Evolutionary conservation across 1,140 invertebrate species (phyloP), one percentile per base, ranked within the genome.

Genomic region (Episyrphus balteatus): DNA sequence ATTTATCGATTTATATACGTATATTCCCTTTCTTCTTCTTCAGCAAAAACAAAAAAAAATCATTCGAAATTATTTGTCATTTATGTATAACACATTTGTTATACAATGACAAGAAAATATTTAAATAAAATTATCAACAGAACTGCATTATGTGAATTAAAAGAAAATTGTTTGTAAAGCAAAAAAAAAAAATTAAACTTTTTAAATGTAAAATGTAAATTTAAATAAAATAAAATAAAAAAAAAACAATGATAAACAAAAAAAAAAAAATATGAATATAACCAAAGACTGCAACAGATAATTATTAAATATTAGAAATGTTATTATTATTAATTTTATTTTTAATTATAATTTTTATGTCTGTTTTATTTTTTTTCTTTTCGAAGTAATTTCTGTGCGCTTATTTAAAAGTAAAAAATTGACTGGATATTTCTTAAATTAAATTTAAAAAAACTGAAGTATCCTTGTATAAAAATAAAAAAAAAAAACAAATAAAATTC

Each of bases 241-340:
- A 52, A 46, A 53, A 61, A 42, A 5, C 13, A 5, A 30, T 21
- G 17, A 41, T 43, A 44, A 17, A 5, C 42, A 42, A 47, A 47
- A 33, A 37, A 17, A 5, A 48, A 42, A 47, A 47, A 33, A 37
- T 38, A 61, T 54, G 62, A 62, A 60, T 62, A 62, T 68, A 68
- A 68, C 66, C 66, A 68, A 68, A 68, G 66, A 68, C 65, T 68
- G 66, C 65, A 68, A 68, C 63, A 67, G 61, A 67, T 68, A 66
- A 68, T 67, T 67, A 67, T 64, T 68, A 68, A 66, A 63, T 61
- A 57, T 62, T 67, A 68, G 62, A 62, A 63, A 61, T 62, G 61
- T 67, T 68, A 61, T 62, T 67, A 42, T 48, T 48, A 41, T 40
- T 48, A 43, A 43, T 43, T 43, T 43, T 43, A 43, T 43, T 43